A percentile compares a stretch with the other conserved stretches of the same genome.
phyloP scores from a whole-genome alignment of 2,888 invertebrate genomes.

The Scaptomyza caliginosa region DNA sequence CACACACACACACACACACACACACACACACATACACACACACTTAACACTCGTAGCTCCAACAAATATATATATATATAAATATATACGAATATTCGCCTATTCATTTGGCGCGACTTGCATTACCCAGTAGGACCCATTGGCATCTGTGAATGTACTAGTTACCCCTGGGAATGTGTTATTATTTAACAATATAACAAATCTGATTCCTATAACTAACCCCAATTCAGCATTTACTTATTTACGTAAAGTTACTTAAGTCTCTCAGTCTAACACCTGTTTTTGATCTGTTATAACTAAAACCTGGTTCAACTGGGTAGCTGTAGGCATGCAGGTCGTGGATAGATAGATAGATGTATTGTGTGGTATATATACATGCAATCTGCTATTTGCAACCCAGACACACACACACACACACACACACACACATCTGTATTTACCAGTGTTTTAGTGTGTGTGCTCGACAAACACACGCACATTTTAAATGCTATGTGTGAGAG shows the following conservation, averaged over 20 bases:
- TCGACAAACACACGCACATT: conserved; percentile 62
- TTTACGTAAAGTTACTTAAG: too few relatives aligned
- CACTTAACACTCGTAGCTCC: conserved; percentile 30
- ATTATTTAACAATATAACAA: too few relatives aligned
- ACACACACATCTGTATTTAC: conserved; percentile 27
- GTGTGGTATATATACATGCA: conserved; percentile 75
- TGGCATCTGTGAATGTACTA: conserved; percentile 2
- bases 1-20: conserved; percentile 47
- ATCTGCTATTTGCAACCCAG: conserved; percentile 68
- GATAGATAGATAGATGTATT: conserved; percentile 56
- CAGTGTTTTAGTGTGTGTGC: conserved; percentile 14
- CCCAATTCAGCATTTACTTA: too few relatives aligned
- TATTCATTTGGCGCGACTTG: conserved; percentile 74
- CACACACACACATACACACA: conserved; percentile 13
- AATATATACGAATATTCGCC: too few relatives aligned
- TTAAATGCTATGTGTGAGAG: conserved; percentile 63
- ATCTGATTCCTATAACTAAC: too few relatives aligned
- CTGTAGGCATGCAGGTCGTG: conserved; percentile 21
- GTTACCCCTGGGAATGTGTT: background rate
- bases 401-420: conserved; percentile 39
- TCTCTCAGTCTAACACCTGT: too few relatives aligned
- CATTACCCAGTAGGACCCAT: conserved; percentile 37
- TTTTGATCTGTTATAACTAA: background rate
- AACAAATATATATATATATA: conserved; percentile 55
- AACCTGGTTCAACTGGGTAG: conserved; percentile 42